These are phyloP conservation scores for Rhinatrema bivittatum DNA, from an alignment of 2,797 vertebrate species.

Conservation along the genomic window DNA sequence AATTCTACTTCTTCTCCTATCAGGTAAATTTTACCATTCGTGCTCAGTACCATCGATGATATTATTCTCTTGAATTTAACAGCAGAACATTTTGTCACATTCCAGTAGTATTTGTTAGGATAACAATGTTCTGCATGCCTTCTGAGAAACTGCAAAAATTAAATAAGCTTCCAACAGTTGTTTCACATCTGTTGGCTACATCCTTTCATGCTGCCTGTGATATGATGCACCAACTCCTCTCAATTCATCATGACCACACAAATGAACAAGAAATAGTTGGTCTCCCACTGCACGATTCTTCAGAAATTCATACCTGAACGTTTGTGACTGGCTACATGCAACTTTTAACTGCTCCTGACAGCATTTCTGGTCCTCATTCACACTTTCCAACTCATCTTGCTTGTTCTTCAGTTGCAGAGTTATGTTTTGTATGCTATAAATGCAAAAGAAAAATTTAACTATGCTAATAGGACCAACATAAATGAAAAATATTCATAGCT, in stretches of 20 bases:
- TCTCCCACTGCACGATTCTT: neutral
- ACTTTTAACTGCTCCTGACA: slow-evolving; percentile 48
- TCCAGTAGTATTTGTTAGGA: accelerated
- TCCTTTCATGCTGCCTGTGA: slow-evolving; percentile 37
- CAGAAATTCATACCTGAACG: slow-evolving; percentile 57
- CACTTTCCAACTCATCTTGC: slow-evolving; percentile 43
- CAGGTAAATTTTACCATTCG: no score
- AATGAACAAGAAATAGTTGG: no score
- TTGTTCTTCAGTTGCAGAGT: slow-evolving; percentile 51
- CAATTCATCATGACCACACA: slow-evolving; percentile 1
- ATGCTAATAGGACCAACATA: no score
- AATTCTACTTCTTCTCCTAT: no score
- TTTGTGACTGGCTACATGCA: slow-evolving; percentile 42
- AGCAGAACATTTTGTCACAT: neutral
- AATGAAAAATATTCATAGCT: neutral
- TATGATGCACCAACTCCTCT: neutral
- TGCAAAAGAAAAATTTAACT: slow-evolving; percentile 14
- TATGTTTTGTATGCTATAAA: slow-evolving; percentile 38
- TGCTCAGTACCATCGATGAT: no score
- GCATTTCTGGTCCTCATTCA: slow-evolving; percentile 38
- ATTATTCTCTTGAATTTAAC: neutral
- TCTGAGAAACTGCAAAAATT: neutral
- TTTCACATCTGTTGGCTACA: slow-evolving; percentile 41
- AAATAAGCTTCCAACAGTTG: slow-evolving; percentile 27
- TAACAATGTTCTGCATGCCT: neutral